phyloP scores from a whole-genome alignment of 2,888 invertebrate species.

The Malthinus seriepunctatus region DNA sequence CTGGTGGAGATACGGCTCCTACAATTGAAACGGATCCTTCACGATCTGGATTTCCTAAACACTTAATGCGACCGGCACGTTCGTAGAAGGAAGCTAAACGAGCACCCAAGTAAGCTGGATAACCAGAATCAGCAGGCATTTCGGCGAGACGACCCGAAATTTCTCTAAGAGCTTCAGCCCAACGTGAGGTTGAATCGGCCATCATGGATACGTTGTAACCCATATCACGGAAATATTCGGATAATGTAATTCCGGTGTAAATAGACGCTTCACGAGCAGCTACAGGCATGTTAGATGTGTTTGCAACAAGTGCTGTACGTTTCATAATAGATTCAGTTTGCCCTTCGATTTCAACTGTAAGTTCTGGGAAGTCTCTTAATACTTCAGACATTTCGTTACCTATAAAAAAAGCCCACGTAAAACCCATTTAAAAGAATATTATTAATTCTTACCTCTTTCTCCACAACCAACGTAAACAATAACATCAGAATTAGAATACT shows the following conservation, averaged over 20 bases:
- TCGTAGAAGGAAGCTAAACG: conserved; percentile 99
- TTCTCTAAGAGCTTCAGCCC: conserved; percentile 99
- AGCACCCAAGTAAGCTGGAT: conserved; percentile 98
- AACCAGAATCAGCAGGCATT: conserved; percentile 99
- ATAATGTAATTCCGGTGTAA: conserved; percentile 98
- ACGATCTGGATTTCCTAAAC: conserved; percentile 95
- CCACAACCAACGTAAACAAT: conserved; percentile 99
- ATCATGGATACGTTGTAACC: conserved; percentile 99
- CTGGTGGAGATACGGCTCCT: conserved; percentile 99
- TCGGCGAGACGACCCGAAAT: conserved; percentile 98
- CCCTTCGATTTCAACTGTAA: conserved; percentile 96
- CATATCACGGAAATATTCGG: conserved; percentile 99
- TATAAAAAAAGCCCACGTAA: conserved; percentile 34
- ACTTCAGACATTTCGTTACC: conserved; percentile 99
- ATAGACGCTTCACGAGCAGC: conserved; percentile 99
- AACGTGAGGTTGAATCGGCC: conserved; percentile 99
- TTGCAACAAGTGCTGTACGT: conserved; percentile 97
- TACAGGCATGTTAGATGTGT: conserved; percentile 99
- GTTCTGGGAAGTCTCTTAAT: conserved; percentile 97
- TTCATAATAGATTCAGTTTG: conserved; percentile 99
- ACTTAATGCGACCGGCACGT: conserved; percentile 96
- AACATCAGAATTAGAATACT: conserved; percentile 99
- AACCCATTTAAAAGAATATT: too few species aligned
- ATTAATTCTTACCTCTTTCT: conserved; percentile 76
- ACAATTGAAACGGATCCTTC: conserved; percentile 99